phyloP scores from a whole-genome alignment of 2,888 invertebrate species.

The Microplitis manilae region DNA sequence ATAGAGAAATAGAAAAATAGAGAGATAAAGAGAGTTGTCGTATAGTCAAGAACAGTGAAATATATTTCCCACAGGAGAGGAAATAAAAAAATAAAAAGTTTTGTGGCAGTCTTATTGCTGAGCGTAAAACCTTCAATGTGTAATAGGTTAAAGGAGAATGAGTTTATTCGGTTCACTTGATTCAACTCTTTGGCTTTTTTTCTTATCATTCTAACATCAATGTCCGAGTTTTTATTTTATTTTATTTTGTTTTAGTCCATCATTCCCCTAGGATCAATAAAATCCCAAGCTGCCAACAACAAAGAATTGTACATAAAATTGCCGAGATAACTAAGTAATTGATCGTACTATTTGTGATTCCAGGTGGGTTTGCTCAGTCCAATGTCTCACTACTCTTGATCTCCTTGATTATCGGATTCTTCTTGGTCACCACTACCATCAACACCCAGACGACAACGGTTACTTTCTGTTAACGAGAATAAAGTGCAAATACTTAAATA shows the following conservation, averaged over 20 bases:
- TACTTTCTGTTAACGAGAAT: background rate
- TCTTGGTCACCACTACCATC: conserved; percentile 20
- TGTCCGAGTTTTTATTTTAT: background rate
- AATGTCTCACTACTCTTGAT: conserved; percentile 22
- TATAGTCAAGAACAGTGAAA: conserved; percentile 26
- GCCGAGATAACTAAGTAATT: conserved; percentile 7
- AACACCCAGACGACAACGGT: background rate
- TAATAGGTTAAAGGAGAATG: conserved; percentile 21
- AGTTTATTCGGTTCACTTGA: conserved; percentile 24
- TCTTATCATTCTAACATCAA: conserved; percentile 2
- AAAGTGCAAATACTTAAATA: background rate
- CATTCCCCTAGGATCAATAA: conserved; percentile 17
- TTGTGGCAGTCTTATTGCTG: conserved; percentile 23
- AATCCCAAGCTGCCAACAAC: background rate
- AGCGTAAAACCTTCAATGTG: conserved; percentile 35
- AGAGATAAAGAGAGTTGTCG: conserved; percentile 19
- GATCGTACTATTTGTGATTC: conserved; percentile 27
- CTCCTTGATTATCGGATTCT: conserved; percentile 16
- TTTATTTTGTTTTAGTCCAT: background rate
- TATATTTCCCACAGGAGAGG: conserved; percentile 39
- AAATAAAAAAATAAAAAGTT: conserved; percentile 22
- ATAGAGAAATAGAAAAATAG: background rate
- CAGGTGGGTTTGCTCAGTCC: conserved; percentile 20
- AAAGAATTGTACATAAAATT: background rate
- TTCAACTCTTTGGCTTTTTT: conserved; percentile 2